A percentile compares a stretch with the other conserved stretches of the same genome.
Conservation (phyloP, 2,888 invertebrate species). For the Tryphoninae sp. region DNA sequence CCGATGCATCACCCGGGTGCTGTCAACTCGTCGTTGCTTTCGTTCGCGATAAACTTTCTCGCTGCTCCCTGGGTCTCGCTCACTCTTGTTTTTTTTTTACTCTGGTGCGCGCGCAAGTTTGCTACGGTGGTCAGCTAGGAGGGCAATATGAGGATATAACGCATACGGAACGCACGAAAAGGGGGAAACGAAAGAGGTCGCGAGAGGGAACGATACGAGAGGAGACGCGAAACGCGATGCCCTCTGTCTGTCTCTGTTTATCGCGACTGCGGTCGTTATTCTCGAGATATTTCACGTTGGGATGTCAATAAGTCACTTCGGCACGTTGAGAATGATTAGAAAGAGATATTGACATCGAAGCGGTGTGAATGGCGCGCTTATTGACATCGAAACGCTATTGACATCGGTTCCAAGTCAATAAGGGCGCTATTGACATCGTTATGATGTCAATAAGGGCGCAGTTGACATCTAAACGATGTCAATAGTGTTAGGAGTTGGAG, state of each 20-base stretch:
- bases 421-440: background rate
- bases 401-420: too few species aligned
- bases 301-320: background rate
- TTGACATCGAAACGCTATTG: too few species aligned
- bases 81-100: constrained; percentile 28
- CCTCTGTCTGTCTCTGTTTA: background rate
- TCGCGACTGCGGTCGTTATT: background rate
- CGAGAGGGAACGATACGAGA: constrained; percentile 35
- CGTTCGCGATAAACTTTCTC: constrained; percentile 70
- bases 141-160: constrained; percentile 9
- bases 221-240: background rate
- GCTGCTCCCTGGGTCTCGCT: constrained; percentile 49
- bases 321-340: background rate
- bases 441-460: background rate
- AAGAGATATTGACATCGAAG: background rate
- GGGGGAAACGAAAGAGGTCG: constrained; percentile 50
- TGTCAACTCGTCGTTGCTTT: constrained; percentile 75
- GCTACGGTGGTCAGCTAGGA: background rate
- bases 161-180: constrained; percentile 1
- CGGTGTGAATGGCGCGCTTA: too few species aligned
- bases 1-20: constrained; percentile 74
- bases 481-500: too few species aligned
- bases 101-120: constrained; percentile 12
- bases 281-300: background rate
- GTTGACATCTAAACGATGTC: background rate